A percentile compares a stretch with the other conserved stretches of the same genome.
phyloP scores from a whole-genome alignment of 1,140 invertebrate genomes.

The Drosophila insularis region DNA sequence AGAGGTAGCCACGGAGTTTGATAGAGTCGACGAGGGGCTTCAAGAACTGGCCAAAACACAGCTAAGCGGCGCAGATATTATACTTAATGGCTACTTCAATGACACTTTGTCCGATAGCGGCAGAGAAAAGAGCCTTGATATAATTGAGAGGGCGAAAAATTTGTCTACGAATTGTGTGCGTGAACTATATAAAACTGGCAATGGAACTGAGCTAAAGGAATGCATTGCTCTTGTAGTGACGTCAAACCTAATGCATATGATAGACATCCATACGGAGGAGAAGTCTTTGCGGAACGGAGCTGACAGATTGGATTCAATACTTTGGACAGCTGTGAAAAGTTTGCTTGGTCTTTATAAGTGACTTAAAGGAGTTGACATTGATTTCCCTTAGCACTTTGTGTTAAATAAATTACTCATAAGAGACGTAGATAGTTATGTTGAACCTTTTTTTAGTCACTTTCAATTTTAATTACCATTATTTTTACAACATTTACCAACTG shows the following conservation, averaged over 20 bases:
- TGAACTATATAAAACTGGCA: background rate
- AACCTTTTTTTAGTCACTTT: slow-evolving; percentile 29
- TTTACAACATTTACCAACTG: slow-evolving; percentile 47
- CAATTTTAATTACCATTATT: slow-evolving; percentile 16
- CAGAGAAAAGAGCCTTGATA: too few relatives aligned
- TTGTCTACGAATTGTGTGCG: background rate
- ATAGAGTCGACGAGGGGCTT: background rate
- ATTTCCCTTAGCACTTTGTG: background rate
- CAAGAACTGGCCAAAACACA: background rate
- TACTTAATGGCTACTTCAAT: slow-evolving; percentile 1
- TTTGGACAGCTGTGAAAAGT: background rate
- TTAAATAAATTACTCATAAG: background rate
- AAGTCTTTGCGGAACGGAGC: background rate
- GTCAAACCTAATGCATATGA: background rate
- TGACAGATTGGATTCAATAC: background rate
- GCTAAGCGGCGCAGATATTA: background rate
- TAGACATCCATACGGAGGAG: background rate
- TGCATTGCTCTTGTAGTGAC: background rate
- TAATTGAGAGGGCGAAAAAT: background rate
- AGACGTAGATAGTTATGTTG: too few relatives aligned
- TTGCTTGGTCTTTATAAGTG: too few relatives aligned
- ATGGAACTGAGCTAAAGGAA: background rate
- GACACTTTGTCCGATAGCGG: background rate
- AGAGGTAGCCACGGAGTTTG: background rate
- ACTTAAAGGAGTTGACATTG: too few relatives aligned